Base-by-base conservation (phyloP, 2,113 vertebrate species). In the Polypterus bichir region DNA sequence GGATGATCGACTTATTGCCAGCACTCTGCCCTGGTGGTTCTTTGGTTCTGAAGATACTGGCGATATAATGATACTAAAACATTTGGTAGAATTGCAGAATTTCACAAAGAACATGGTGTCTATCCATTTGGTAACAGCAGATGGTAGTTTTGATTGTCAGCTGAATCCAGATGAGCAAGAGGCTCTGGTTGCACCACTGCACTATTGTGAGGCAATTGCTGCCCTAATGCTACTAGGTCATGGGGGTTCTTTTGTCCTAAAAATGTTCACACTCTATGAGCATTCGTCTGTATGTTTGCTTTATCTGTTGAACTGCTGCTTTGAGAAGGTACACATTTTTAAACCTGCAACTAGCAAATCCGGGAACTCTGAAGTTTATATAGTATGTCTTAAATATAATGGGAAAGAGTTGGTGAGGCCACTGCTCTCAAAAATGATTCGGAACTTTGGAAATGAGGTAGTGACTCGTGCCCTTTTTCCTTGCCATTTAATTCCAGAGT, bases 61-160 rank as follows among this genome's bases (percentile, higher is more conserved):
- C 0, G 83, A 98, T 76, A 83, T 98, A 76, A 97, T 92, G 91
- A 76, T 74, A 3, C 71, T 83, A 70, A 86, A 82, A 10, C 82
- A 97, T 51, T 71, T 97, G 62, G 77, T 84, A 3, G 92, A 92
- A 51, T 82, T 99, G 73, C 79, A 86, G 71, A 62, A 45, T 3
- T 92, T 97, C 49, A 73, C 91, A 6, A 79, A 82, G 1, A 79
- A 75, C 68, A 86, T 91, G 89, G 64, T 54, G 5, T 51, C 76
- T 0, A 69, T 97, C 47, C 90, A 95, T 70, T 59, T 98, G 77
- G 86, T 99, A 60, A 99, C 95, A 0, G 93, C 95, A 2, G 96
- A 97, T 61, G 96, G 95, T 9, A 99, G 96, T 67, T 95, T 99
- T 64, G 94, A 99, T 76, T 99, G 96, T 73, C 96, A 97, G 73